Conservation (phyloP, 2,797 vertebrate species). For the Cossypha polioptera region DNA sequence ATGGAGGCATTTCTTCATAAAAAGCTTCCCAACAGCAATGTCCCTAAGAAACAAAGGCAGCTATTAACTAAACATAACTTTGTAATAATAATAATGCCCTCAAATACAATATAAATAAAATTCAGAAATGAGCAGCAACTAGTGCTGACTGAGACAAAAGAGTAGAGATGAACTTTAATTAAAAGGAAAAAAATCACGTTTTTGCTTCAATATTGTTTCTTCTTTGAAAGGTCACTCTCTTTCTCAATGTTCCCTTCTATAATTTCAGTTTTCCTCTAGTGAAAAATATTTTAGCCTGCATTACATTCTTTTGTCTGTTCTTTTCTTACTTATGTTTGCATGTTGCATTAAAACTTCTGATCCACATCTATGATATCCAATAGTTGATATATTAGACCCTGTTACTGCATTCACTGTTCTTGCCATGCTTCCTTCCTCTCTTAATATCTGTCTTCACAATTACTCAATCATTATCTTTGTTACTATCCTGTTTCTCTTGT, state of each 20-base stretch:
- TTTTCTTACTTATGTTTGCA: not conserved
- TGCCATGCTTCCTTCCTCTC: conserved; percentile 26
- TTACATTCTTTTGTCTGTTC: not conserved
- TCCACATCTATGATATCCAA: not conserved
- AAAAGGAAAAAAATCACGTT: not conserved
- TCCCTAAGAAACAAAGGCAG: not conserved
- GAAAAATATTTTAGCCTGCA: not conserved
- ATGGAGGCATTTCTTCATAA: not conserved
- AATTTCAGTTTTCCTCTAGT: not conserved
- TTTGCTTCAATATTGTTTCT: not conserved
- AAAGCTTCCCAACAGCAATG: not conserved
- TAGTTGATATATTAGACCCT: not conserved
- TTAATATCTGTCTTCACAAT: conserved; percentile 41
- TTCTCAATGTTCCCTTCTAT: not conserved
- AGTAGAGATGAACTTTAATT: not conserved
- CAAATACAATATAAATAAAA: not conserved
- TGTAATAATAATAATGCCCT: not conserved
- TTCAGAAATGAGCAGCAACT: not conserved
- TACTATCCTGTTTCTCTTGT: conserved; percentile 37
- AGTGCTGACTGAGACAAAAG: not conserved
- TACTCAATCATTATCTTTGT: conserved; percentile 27
- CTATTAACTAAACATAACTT: not conserved
- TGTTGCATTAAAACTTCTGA: not conserved
- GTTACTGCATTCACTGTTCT: not conserved
- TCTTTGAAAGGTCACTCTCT: not conserved